Base-by-base conservation (phyloP, 2,888 invertebrate genomes). In the Lepidonotus clava region DNA sequence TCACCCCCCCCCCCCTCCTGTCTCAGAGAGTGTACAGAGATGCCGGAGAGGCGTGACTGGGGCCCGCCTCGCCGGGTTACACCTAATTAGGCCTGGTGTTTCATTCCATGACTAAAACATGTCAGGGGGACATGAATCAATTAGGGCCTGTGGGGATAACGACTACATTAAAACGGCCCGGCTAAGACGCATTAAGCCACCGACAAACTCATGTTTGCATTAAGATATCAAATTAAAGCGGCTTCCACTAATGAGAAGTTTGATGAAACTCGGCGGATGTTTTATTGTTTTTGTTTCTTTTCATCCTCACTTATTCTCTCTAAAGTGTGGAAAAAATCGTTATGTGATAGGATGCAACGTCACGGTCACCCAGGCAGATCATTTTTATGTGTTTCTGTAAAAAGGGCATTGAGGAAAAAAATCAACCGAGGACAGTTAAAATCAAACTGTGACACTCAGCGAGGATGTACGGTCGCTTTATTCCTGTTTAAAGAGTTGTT, bases 141-240 rank as follows among this genome's bases (percentile, higher is more conserved):
- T 76, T 76, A 24, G 36, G 76, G 24, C 38, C 2, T n/a, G 14
- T 24, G 24, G 38, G 40, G 76, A 76, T 76, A 40, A 76, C 38
- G 34, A 76, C 40, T 76, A 36, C 40, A 76, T 76, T 76, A 76
- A 76, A 76, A 76, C 76, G n/a, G 18, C 38, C 40, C 76, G 76
- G 21, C 76, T 76, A 76, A 76, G 76, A 76, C n/a, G 76, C 76
- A 76, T 76, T 76, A 76, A 76, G 76, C 40, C 76, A 76, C 36
- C 76, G 76, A 76, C 76, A 76, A 76, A 76, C 38, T 76, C 76
- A 4, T 76, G 76, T 76, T 76, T 76, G 76, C 76, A 76, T 76
- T 40, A 76, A 76, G 76, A 76, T 76, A 76, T 76, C 76, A 76
- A 24, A 76, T 76, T 76, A 61, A 61, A 61, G 61, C 61, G 28